Percentiles rank a stretch among this genome's conserved stretches.
phyloP scores from a whole-genome alignment of 2,113 vertebrate genomes.

The Crotalus horridus region DNA sequence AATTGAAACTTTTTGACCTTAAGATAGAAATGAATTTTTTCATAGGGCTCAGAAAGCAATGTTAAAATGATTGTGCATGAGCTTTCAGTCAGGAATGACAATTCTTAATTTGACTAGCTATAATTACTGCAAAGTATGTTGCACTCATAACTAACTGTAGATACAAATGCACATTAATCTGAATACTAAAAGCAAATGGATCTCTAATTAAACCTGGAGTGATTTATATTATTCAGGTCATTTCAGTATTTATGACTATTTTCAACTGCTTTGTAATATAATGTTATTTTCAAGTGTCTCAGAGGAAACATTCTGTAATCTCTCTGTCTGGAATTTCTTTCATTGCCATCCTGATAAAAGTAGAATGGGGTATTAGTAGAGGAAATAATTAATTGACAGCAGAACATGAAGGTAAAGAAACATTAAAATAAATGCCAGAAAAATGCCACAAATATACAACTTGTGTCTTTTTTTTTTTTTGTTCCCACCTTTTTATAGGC shows the following conservation, averaged over 20 bases:
- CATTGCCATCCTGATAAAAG: not conserved
- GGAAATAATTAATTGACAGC: not conserved
- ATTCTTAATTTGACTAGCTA: not conserved
- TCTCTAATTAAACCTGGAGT: not conserved
- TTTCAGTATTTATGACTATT: not conserved
- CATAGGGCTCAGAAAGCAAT: not conserved
- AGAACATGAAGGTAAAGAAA: not conserved
- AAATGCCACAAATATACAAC: not conserved
- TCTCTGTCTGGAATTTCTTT: not conserved
- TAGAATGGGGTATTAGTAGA: not conserved
- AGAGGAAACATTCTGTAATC: not conserved
- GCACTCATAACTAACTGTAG: not conserved
- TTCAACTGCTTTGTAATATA: not conserved
- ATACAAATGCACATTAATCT: not conserved
- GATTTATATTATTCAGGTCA: not conserved
- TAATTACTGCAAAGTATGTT: not conserved
- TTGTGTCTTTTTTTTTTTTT: conserved; percentile 32
- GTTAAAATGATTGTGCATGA: not conserved
- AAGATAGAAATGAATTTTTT: not conserved
- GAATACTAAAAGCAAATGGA: not conserved
- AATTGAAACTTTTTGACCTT: not conserved
- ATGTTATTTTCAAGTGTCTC: not conserved
- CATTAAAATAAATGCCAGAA: conserved; percentile 6
- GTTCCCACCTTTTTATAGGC: conserved; percentile 92
- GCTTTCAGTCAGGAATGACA: not conserved